Conservation (phyloP, 2,797 vertebrate species). For the Gorsachius magnificus region DNA sequence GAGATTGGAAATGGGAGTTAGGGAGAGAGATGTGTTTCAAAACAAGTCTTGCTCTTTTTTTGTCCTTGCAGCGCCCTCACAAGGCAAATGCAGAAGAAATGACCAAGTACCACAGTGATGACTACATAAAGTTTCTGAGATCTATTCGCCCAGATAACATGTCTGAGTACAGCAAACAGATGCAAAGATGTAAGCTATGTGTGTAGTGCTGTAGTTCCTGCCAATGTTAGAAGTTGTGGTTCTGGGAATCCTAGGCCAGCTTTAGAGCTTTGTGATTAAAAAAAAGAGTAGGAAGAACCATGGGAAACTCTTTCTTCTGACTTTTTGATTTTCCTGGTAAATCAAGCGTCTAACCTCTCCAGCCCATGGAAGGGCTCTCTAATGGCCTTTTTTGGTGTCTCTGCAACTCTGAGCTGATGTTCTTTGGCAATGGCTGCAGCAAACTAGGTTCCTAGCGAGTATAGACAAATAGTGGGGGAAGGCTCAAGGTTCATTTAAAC, state of each 20-base stretch:
- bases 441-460: not conserved
- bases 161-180: constrained; percentile 99
- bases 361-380: not conserved
- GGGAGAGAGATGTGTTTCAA: not conserved
- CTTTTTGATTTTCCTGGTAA: not conserved
- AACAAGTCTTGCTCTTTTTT: not conserved
- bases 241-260: not conserved
- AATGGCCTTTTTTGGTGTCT: not conserved
- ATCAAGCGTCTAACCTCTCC: not conserved
- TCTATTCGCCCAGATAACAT: constrained; percentile 98
- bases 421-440: not conserved
- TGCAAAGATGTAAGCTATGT: constrained; percentile 93
- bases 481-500: not conserved
- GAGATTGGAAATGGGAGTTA: accelerated
- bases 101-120: constrained; percentile 99
- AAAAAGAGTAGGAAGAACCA: not conserved
- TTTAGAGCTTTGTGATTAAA: not conserved
- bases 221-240: not conserved
- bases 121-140: constrained; percentile 96
- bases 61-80: constrained; percentile 87
- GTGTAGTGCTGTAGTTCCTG: not conserved
- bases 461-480: not conserved
- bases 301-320: accelerated
- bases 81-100: constrained; percentile 97
- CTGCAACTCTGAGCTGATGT: not conserved